Evolutionary conservation across 1,140 invertebrate species (phyloP).

Genomic region (Drosophila neocordata): DNA sequence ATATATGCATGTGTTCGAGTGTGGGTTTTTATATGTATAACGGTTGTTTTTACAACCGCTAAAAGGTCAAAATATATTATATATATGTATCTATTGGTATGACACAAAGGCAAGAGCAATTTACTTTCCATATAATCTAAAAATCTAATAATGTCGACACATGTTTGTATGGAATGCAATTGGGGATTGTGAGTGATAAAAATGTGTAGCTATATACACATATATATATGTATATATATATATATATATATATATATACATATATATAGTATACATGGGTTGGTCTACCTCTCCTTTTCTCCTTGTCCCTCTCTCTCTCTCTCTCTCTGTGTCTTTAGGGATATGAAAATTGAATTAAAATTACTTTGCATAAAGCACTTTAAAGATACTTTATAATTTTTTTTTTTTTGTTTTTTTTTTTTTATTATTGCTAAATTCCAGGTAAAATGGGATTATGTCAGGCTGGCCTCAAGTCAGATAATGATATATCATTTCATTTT

Average conservation of each 20-base stretch:
- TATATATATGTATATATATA: too few relatives aligned
- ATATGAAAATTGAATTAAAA: conserved; percentile 5
- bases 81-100: not conserved
- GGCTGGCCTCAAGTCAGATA: not conserved
- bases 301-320: not conserved
- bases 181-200: conserved; percentile 5
- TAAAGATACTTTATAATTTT: too few relatives aligned
- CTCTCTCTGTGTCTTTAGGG: not conserved
- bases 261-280: too few relatives aligned
- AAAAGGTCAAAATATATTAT: conserved; percentile 58
- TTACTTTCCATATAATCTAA: conserved; percentile 19
- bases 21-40: conserved; percentile 17
- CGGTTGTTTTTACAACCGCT: conserved; percentile 32
- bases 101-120: conserved; percentile 19
- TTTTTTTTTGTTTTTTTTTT: too few relatives aligned
- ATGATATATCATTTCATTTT: conserved; percentile 17
- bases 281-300: not conserved
- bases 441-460: conserved; percentile 19
- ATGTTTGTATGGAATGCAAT: conserved; percentile 30
- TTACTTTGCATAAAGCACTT: too few relatives aligned
- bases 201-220: not conserved
- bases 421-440: not conserved
- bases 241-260: too few relatives aligned
- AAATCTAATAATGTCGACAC: conserved; percentile 8
- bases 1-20: not conserved